These are phyloP conservation scores for Enhydra lutris DNA, from an alignment of 2,113 vertebrate species.

Conservation along the genomic window DNA sequence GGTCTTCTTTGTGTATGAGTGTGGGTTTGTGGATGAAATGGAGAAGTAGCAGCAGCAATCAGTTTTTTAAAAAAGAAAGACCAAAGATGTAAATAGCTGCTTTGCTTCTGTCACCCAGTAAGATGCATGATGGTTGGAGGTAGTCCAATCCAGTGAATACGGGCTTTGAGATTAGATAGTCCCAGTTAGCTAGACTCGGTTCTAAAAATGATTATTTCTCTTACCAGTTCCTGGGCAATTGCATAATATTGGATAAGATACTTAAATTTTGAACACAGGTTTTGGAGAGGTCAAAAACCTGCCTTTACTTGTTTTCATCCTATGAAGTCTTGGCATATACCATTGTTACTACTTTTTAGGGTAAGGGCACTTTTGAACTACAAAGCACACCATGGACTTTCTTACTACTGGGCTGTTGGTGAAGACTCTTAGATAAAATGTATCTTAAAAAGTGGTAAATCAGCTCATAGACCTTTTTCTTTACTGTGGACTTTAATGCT, in stretches of 20 bases:
- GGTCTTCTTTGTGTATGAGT: neutral
- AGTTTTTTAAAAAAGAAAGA: neutral
- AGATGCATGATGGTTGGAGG: neutral
- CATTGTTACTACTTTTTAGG: neutral
- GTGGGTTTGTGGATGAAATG: neutral
- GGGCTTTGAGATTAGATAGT: neutral
- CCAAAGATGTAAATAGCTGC: neutral
- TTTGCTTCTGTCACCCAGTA: neutral
- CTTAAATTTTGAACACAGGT: neutral
- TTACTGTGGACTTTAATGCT: neutral
- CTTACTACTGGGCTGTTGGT: neutral
- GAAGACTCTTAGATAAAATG: neutral
- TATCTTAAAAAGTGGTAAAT: neutral
- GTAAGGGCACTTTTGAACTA: neutral
- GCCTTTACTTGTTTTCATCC: neutral
- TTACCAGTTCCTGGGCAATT: neutral
- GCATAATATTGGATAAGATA: neutral
- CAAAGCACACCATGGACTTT: neutral
- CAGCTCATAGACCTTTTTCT: neutral
- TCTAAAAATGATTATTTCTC: neutral
- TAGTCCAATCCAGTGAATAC: too few species aligned
- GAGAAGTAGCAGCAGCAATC: neutral
- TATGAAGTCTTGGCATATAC: neutral
- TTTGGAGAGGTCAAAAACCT: neutral
- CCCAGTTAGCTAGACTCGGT: neutral